These are phyloP conservation scores for Planiliza haematocheilus DNA, from an alignment of 2,113 vertebrate species.

Conservation along the genomic window DNA sequence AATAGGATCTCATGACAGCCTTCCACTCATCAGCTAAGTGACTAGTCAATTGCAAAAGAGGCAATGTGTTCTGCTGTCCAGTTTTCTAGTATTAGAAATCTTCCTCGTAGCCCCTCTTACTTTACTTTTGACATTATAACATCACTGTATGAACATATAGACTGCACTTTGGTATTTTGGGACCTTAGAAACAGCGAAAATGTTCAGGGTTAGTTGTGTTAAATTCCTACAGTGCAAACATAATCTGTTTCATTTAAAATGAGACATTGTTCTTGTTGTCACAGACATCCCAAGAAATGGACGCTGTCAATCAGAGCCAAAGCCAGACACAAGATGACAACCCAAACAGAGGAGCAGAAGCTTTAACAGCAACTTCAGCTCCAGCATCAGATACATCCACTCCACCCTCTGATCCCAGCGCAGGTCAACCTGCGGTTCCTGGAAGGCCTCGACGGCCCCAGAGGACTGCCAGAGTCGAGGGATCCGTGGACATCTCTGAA, in stretches of 20 bases:
- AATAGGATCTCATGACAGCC: constrained; percentile 40
- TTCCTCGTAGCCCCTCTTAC: not conserved
- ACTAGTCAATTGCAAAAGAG: constrained; percentile 30
- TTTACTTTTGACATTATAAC: no score
- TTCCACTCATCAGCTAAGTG: constrained; percentile 38
- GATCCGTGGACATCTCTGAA: constrained; percentile 74
- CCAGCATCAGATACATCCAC: constrained; percentile 11
- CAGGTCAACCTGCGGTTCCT: constrained; percentile 24
- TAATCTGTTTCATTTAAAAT: not conserved
- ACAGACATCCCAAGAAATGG: constrained; percentile 76
- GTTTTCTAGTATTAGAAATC: not conserved
- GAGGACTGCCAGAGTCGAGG: constrained; percentile 75
- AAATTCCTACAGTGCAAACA: constrained; percentile 11
- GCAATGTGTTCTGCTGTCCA: not conserved
- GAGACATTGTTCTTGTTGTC: constrained; percentile 33
- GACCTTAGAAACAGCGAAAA: not conserved
- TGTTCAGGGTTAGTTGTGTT: not conserved
- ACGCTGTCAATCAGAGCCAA: constrained; percentile 61
- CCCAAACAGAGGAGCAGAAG: constrained; percentile 32
- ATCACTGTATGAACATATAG: no score
- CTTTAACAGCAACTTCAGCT: constrained; percentile 19
- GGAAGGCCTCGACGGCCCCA: constrained; percentile 74
- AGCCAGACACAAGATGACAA: constrained; percentile 44
- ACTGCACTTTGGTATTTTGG: no score
- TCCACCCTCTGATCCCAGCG: constrained; percentile 16